Conservation (phyloP, 2,113 vertebrate genomes). For the Mirza zaza region DNA sequence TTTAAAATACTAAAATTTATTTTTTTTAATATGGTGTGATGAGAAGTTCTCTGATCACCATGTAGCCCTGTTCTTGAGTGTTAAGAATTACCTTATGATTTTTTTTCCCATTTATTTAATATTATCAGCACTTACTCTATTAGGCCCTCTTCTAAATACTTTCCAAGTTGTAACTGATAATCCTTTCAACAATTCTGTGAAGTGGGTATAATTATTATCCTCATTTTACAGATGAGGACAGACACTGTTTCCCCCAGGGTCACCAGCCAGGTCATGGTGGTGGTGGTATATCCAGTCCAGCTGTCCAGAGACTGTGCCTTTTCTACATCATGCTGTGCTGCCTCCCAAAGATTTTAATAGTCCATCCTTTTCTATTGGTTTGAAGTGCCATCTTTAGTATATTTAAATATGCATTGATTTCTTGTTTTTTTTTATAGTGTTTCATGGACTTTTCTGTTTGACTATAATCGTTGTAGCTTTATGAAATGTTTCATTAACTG, state of each 20-base stretch:
- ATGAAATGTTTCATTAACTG: background rate
- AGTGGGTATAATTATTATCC: background rate
- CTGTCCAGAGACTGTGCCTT: background rate
- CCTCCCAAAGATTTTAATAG: background rate
- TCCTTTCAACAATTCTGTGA: background rate
- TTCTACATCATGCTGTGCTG: background rate
- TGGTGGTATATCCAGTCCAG: background rate
- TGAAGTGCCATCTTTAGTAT: background rate
- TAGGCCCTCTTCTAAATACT: background rate
- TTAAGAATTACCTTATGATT: background rate
- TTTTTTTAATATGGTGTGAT: background rate
- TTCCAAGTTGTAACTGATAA: background rate
- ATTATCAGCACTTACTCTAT: too few relatives aligned
- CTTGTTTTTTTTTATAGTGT: background rate
- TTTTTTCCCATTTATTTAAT: background rate
- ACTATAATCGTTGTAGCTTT: background rate
- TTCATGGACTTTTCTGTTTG: background rate
- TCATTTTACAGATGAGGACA: background rate
- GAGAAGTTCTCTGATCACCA: background rate
- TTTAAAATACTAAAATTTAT: background rate
- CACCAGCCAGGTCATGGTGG: accelerated
- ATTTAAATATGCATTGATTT: background rate
- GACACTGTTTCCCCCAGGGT: background rate
- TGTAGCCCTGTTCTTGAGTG: background rate
- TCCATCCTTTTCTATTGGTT: background rate